Evolutionary conservation across 1,140 invertebrate species (phyloP).

Genomic region (Drosophila suzukii): DNA sequence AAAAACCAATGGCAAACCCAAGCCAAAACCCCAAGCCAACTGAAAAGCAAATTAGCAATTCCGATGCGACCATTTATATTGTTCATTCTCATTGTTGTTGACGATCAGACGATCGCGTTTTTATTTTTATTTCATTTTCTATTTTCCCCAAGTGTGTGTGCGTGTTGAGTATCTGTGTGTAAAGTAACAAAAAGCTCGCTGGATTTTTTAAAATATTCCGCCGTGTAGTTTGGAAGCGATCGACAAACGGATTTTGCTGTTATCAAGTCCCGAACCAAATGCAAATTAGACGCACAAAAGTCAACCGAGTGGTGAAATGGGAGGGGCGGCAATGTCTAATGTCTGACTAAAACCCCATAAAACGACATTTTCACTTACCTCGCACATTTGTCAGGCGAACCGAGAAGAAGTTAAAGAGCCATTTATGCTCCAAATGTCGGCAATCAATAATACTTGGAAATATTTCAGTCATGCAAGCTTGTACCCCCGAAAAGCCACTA

Average conservation of each 20-base stretch:
- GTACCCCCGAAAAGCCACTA: conserved; percentile 52
- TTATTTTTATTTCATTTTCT: conserved; percentile 73
- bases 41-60: conserved; percentile 83
- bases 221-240: conserved; percentile 48
- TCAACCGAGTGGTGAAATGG: conserved; percentile 31
- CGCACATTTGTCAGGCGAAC: conserved; percentile 51
- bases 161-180: conserved; percentile 10
- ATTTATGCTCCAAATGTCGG: conserved; percentile 62
- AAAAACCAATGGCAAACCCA: conserved; percentile 40
- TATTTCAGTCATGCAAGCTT: conserved; percentile 71
- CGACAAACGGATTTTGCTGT: conserved; percentile 56
- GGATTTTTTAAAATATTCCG: conserved; percentile 34
- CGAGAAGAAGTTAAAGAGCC: conserved; percentile 52
- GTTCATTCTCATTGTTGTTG: conserved; percentile 76
- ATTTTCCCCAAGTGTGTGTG: conserved; percentile 12
- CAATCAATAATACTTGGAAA: conserved; percentile 72
- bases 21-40: conserved; percentile 48
- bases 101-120: conserved; percentile 77
- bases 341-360: conserved; percentile 46
- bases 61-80: conserved; percentile 80
- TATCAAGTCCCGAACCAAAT: conserved; percentile 65
- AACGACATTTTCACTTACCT: conserved; percentile 55
- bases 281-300: conserved; percentile 53
- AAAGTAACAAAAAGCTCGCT: conserved; percentile 30
- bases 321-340: conserved; percentile 63